These are phyloP conservation scores for Lacanobia oleracea DNA, from an alignment of 2,888 invertebrate species.

Conservation along the genomic window DNA sequence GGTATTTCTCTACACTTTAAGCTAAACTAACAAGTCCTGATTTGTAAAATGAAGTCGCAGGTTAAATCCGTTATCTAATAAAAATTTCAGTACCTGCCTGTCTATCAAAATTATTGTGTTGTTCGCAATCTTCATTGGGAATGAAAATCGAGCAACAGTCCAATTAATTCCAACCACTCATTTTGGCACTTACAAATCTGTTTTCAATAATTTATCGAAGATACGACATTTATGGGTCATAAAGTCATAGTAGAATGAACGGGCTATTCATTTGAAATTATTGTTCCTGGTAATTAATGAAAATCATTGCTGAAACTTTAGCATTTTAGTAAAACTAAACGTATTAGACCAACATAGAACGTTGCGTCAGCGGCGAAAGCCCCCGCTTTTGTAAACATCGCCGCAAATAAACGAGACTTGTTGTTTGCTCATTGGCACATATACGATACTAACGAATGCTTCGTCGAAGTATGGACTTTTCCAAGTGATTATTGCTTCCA, in stretches of 20 bases:
- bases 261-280: constrained; percentile 17
- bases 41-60: background rate
- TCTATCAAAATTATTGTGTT: background rate
- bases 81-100: background rate
- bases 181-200: constrained; percentile 7
- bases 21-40: background rate
- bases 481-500: constrained; percentile 21
- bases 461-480: constrained; percentile 33
- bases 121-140: background rate
- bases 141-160: background rate
- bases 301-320: constrained; percentile 25
- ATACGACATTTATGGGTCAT: constrained; percentile 1
- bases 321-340: constrained; percentile 40
- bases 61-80: background rate
- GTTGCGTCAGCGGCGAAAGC: constrained; percentile 85
- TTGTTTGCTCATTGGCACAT: constrained; percentile 80
- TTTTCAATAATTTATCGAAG: constrained; percentile 4
- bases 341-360: constrained; percentile 72
- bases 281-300: constrained; percentile 31
- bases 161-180: constrained; percentile 2
- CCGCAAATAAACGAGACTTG: constrained; percentile 85
- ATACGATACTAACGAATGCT: constrained; percentile 62
- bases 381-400: constrained; percentile 83
- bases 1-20: background rate
- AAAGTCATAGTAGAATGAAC: background rate